phyloP scores from a whole-genome alignment of 2,113 vertebrate genomes.

The Prinia subflava region DNA sequence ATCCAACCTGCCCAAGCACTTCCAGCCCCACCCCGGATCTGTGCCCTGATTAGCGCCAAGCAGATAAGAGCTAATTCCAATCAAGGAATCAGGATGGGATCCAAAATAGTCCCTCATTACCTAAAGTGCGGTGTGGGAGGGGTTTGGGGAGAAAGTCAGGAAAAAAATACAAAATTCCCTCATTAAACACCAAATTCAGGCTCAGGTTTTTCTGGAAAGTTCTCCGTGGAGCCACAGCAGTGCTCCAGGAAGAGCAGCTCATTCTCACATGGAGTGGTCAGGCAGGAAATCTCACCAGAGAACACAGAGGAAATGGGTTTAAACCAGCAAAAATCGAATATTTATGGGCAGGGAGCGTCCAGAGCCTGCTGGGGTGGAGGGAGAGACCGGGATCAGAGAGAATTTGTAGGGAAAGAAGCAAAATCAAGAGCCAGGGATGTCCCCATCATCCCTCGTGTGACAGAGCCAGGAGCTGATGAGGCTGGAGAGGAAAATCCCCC shows the following conservation, averaged over 20 bases:
- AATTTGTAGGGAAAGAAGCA: background rate
- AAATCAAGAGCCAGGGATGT: background rate
- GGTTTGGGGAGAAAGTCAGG: background rate
- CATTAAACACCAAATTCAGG: background rate
- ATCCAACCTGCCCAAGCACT: background rate
- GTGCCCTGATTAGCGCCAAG: background rate
- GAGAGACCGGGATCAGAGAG: background rate
- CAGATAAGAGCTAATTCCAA: background rate
- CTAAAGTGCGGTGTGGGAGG: background rate
- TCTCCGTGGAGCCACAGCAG: background rate
- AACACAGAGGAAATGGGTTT: background rate
- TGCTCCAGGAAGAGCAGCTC: background rate
- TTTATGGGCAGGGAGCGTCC: background rate
- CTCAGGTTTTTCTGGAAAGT: background rate
- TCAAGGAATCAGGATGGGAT: background rate
- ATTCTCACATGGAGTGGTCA: background rate
- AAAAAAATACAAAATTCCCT: background rate
- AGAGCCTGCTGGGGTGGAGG: background rate
- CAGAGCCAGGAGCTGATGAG: background rate
- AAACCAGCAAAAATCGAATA: background rate
- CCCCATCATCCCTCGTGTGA: accelerated
- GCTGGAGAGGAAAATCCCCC: background rate
- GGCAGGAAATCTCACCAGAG: background rate
- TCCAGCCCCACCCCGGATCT: background rate
- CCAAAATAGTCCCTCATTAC: background rate